Base-by-base conservation (phyloP, 2,888 invertebrate genomes). In the Phalangium opilio region DNA sequence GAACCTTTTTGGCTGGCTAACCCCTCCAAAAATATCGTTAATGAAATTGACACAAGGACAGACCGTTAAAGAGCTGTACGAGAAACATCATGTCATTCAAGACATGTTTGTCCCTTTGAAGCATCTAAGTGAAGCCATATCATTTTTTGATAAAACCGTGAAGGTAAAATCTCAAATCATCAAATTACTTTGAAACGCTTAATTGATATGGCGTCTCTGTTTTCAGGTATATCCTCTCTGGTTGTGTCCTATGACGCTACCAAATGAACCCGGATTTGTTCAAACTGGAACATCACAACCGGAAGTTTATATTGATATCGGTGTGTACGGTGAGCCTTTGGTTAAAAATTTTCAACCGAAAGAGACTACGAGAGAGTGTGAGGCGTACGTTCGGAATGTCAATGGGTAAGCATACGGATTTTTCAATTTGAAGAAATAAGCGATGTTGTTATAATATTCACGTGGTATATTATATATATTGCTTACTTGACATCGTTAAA, bases 21-120 rank as follows among this genome's bases (percentile, higher is more conserved):
- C 82, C 67, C 85, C 85, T 0, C 83, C 83, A 0, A 85, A 85
- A 63, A 77, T 85, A 10, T 78, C 83, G 0, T 70, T 85, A 8
- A 67, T 86, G 52, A 86, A 86, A 65, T 67, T 81, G 54, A 83
- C 83, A 0, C 82, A 83, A 62, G 77, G 80, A 0, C 70, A 75
- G 41, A 75, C 79, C 0, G 73, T 79, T 3, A 75, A 75, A 59
- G 73, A 73, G 60, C 66, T 85, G 57, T 85, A 85, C 62, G 79
- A 83, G 56, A 73, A 76, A 50, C 74, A 78, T 32, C 85, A 86
- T 64, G 74, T 85, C 42, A 76, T 85, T 39, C 72, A 86, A 62
- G 84, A 85, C 62, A 80, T 85, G 78, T 68, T 86, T 52, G 74
- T 86, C 3, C 85, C 85, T 0, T 65, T 83, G 3, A 67, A 71